These are phyloP conservation scores for Ceryle rudis DNA, from an alignment of 2,797 vertebrate species.

Conservation along the genomic window DNA sequence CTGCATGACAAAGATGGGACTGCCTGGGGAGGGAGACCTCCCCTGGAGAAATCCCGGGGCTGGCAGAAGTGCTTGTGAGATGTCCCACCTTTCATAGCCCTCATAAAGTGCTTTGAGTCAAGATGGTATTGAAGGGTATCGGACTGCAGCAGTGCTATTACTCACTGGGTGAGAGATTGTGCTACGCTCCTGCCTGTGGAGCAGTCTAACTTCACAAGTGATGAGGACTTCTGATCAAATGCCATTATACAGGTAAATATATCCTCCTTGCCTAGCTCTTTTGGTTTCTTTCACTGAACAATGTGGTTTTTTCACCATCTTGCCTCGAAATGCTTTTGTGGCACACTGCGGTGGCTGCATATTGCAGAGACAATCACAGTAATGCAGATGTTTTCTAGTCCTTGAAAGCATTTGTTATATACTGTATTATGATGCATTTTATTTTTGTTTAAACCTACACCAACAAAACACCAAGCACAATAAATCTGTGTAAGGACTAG, in stretches of 20 bases:
- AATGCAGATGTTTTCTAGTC: background rate
- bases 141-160: fast-evolving
- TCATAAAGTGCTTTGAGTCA: background rate
- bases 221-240: background rate
- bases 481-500: background rate
- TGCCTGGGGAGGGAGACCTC: background rate
- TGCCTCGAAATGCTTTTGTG: background rate
- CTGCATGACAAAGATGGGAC: background rate
- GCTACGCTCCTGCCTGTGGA: fast-evolving
- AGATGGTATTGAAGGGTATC: background rate
- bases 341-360: background rate
- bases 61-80: background rate
- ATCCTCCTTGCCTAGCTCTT: background rate
- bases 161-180: background rate
- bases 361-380: background rate
- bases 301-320: background rate
- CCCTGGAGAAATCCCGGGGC: background rate
- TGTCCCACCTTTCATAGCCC: background rate
- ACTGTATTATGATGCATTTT: background rate
- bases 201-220: background rate
- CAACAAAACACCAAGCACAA: background rate
- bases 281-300: background rate
- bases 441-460: background rate
- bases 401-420: background rate
- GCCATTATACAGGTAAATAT: background rate